Percentiles rank a stretch among this genome's conserved stretches.
Conservation (phyloP, 2,888 invertebrate species). For the Leptopilina syphax region DNA sequence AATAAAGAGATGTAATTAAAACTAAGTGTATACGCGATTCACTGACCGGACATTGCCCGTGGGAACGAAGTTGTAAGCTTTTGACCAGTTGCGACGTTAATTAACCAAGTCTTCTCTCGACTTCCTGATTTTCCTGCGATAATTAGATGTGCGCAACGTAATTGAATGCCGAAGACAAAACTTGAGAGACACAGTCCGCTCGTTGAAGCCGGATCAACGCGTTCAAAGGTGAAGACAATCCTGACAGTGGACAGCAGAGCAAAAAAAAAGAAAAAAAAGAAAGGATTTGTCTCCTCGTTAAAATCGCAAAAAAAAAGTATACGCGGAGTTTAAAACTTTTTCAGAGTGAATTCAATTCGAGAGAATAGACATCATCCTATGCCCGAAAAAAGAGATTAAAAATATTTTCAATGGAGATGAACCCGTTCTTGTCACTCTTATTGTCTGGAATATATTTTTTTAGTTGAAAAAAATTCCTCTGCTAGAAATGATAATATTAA, state of each 20-base stretch:
- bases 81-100: slow-evolving; percentile 52
- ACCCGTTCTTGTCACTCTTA: slow-evolving; percentile 2
- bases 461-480: neutral
- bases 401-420: neutral
- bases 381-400: neutral
- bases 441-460: neutral
- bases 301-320: neutral
- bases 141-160: slow-evolving; percentile 60
- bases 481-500: neutral
- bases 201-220: slow-evolving; percentile 15
- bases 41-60: slow-evolving; percentile 51
- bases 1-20: slow-evolving; percentile 70
- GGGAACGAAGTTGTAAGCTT: slow-evolving; percentile 58
- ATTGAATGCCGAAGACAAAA: slow-evolving; percentile 24
- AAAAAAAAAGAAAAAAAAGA: neutral
- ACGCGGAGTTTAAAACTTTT: slow-evolving; percentile 2
- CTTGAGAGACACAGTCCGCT: slow-evolving; percentile 21
- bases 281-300: slow-evolving; percentile 32
- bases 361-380: neutral
- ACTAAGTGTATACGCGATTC: slow-evolving; percentile 62
- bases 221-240: slow-evolving; percentile 20
- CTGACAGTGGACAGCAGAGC: slow-evolving; percentile 15
- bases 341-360: slow-evolving; percentile 1
- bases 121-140: slow-evolving; percentile 56
- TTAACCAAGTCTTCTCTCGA: slow-evolving; percentile 32